Percentiles rank a stretch among this genome's conserved stretches.
Conservation (phyloP, 2,888 invertebrate genomes). For the Phyllotreta striolata region DNA sequence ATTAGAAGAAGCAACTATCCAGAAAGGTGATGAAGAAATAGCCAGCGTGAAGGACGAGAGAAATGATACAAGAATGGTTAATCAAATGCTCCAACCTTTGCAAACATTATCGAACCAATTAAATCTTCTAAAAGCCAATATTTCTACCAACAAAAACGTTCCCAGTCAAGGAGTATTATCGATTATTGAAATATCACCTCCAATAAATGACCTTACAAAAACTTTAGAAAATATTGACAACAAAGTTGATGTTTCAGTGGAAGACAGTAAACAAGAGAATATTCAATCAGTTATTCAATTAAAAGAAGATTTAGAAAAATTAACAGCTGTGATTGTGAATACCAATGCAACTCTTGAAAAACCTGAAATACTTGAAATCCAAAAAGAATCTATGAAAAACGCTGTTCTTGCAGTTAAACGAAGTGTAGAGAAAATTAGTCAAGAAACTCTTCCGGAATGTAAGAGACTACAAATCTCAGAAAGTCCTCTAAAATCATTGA, state of each 20-base stretch:
- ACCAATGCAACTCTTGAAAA: slow-evolving; percentile 31
- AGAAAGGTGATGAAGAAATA: background rate
- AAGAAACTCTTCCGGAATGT: slow-evolving; percentile 20
- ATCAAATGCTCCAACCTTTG: slow-evolving; percentile 27
- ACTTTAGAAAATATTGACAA: slow-evolving; percentile 21
- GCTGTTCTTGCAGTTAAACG: slow-evolving; percentile 30
- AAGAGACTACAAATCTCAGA: slow-evolving; percentile 29
- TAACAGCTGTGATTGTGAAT: slow-evolving; percentile 39
- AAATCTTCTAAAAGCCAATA: slow-evolving; percentile 34
- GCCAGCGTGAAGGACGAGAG: background rate
- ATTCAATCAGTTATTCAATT: slow-evolving; percentile 18
- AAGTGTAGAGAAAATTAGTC: slow-evolving; percentile 30
- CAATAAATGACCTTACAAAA: slow-evolving; percentile 12
- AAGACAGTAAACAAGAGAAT: slow-evolving; percentile 27
- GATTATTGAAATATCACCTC: slow-evolving; percentile 32
- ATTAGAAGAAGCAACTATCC: background rate
- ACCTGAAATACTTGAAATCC: slow-evolving; percentile 35
- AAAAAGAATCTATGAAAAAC: slow-evolving; percentile 37
- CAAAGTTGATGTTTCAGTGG: slow-evolving; percentile 11
- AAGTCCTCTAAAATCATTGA: slow-evolving; percentile 28
- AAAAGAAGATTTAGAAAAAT: slow-evolving; percentile 42
- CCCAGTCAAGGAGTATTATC: slow-evolving; percentile 37
- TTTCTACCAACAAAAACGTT: slow-evolving; percentile 28
- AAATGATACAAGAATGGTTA: slow-evolving; percentile 29
- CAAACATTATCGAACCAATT: slow-evolving; percentile 33